These are phyloP conservation scores for Oriolus oriolus DNA, from an alignment of 2,113 vertebrate genomes.

Conservation along the genomic window DNA sequence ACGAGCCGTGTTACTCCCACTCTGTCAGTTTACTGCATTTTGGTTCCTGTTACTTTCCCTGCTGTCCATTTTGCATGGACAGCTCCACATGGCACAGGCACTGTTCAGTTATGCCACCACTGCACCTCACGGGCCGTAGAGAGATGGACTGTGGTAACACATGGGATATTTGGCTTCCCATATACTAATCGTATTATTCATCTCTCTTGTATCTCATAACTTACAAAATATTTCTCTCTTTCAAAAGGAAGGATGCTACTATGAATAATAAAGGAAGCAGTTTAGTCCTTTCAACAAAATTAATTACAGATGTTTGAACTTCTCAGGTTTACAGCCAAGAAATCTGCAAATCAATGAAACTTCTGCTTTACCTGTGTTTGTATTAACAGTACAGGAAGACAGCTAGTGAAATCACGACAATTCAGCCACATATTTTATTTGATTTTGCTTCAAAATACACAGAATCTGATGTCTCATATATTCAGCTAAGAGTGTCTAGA, in stretches of 20 bases:
- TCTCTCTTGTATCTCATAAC: not conserved
- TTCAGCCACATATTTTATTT: not conserved
- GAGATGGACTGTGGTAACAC: not conserved
- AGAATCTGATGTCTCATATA: not conserved
- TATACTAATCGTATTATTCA: not conserved
- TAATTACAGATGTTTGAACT: not conserved
- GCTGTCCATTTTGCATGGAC: slow-evolving; percentile 87
- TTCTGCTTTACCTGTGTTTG: not conserved
- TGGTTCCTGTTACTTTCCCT: slow-evolving; percentile 87
- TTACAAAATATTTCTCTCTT: not conserved
- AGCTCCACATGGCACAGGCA: slow-evolving; percentile 77
- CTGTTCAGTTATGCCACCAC: not conserved
- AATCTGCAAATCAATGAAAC: not conserved
- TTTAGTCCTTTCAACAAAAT: not conserved
- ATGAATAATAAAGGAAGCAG: not conserved
- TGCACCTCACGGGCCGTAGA: not conserved
- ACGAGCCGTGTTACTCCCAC: slow-evolving; percentile 87
- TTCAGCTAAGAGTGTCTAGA: not conserved
- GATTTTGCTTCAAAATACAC: not conserved
- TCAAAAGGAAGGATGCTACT: not conserved
- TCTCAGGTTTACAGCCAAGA: not conserved
- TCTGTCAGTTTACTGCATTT: slow-evolving; percentile 88
- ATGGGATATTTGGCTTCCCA: not conserved
- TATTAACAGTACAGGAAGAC: not conserved
- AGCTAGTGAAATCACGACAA: not conserved